Evolutionary conservation across 1,140 invertebrate genomes (phyloP).

Genomic region (Sycobia sp.): DNA sequence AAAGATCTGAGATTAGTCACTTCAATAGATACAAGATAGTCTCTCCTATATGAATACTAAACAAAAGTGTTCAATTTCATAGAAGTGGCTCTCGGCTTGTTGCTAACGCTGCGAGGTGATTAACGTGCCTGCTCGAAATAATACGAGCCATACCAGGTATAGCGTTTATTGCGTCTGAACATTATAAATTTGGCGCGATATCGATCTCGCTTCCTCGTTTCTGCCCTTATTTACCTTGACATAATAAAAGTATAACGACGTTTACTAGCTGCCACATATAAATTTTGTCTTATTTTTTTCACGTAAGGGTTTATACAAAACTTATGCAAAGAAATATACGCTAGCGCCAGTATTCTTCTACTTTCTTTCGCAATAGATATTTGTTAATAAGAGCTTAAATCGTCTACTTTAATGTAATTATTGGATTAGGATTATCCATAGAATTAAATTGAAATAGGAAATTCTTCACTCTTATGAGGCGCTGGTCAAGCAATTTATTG

Average conservation of each 20-base stretch:
- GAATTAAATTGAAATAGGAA: no score
- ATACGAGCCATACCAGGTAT: not conserved
- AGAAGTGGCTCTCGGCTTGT: not conserved
- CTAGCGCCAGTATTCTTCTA: no score
- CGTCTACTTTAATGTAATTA: no score
- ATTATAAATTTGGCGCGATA: conserved; percentile 18
- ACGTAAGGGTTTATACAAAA: no score
- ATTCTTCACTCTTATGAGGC: no score
- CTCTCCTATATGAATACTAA: not conserved
- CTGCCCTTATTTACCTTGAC: conserved; percentile 20
- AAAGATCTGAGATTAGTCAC: conserved; percentile 9
- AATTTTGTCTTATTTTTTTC: conserved; percentile 12
- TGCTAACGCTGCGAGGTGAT: not conserved
- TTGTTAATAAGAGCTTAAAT: no score
- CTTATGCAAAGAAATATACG: no score
- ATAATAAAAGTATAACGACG: conserved; percentile 24
- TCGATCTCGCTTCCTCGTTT: conserved; percentile 13
- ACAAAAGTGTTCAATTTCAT: conserved; percentile 29
- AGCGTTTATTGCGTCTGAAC: not conserved
- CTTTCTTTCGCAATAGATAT: no score
- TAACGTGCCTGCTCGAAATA: conserved; percentile 8
- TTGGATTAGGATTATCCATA: no score
- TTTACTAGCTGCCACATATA: conserved; percentile 5
- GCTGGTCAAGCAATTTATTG: no score
- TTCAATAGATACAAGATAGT: conserved; percentile 10